Evolutionary conservation across 2,113 vertebrate genomes (phyloP), one percentile per base, ranked within the genome.

Genomic region (Chamaea fasciata): DNA sequence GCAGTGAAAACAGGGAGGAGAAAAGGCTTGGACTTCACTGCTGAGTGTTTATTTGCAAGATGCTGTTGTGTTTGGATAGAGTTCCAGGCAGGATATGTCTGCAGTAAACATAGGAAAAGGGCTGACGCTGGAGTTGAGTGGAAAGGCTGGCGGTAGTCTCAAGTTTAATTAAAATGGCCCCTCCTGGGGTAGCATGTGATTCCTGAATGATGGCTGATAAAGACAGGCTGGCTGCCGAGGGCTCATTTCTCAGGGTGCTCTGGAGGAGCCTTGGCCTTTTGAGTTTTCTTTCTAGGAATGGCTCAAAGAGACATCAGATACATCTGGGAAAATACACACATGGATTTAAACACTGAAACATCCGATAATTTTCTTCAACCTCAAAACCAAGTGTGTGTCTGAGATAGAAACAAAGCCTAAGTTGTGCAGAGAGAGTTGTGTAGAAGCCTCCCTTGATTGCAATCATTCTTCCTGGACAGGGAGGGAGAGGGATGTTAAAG

Each of bases 21-120:
- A 33, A 35, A 64, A 64, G 49, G 39, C 79, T 52, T 41, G 53
- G 73, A 13, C 33, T 53, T 20, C 39, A 2, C n/a, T 19, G 3
- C 56, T 1, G 15, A 41, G 65, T 82, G 83, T 94, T 96, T 95
- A 92, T 92, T 92, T 95, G 89, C 88, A 79, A 68, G 65, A 71
- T 83, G 77, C 83, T 81, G 46, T 79, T 78, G 88, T 94, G 65
- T 94, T 94, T 97, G 80, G 90, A 90, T 10, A 79, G 69, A 78
- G 88, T 49, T 86, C 67, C 13, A 1, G 90, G 92, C 93, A 97
- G 96, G 92, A 96, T 94, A 88, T 88, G 75, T 27, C 85, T 92
- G 90, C 91, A 95, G 80, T 94, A 96, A 96, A 96, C 92, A 96
- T 87, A 96, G 92, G 95, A 96, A 96, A 96, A 94, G 62, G 78